phyloP scores from a whole-genome alignment of 1,140 invertebrate genomes.

The Mercenaria mercenaria region DNA sequence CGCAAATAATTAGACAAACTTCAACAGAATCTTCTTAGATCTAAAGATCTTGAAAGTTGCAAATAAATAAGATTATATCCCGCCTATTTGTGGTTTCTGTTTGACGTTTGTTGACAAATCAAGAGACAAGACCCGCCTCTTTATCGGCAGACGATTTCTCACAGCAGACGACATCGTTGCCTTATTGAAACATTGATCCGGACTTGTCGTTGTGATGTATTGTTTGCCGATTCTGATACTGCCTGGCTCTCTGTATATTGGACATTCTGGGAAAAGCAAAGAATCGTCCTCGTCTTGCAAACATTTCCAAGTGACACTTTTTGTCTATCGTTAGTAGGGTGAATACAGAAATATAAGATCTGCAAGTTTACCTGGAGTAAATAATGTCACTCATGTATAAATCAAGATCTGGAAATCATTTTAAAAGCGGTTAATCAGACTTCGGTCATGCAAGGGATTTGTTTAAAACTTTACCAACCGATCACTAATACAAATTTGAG shows the following conservation, averaged over 20 bases:
- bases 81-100: conserved; percentile 40
- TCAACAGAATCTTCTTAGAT: background rate
- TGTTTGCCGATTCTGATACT: background rate
- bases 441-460: too few species aligned
- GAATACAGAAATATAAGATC: too few species aligned
- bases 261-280: background rate
- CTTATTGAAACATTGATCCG: conserved; percentile 31
- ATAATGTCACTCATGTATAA: too few species aligned
- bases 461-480: too few species aligned
- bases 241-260: background rate
- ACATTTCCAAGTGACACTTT: too few species aligned
- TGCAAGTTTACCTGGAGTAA: too few species aligned
- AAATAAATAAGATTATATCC: conserved; percentile 36
- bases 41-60: background rate
- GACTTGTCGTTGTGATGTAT: conserved; percentile 24
- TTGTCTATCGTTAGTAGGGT: too few species aligned
- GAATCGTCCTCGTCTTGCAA: too few species aligned
- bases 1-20: background rate
- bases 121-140: conserved; percentile 23
- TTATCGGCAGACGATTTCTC: conserved; percentile 36
- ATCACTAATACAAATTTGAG: too few species aligned
- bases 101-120: conserved; percentile 51
- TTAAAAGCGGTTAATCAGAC: too few species aligned
- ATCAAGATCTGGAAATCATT: too few species aligned
- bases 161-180: conserved; percentile 19